Percentiles rank a stretch among this genome's conserved stretches.
phyloP scores from a whole-genome alignment of 2,888 invertebrate species.

The Nesidiocoris tenuis region DNA sequence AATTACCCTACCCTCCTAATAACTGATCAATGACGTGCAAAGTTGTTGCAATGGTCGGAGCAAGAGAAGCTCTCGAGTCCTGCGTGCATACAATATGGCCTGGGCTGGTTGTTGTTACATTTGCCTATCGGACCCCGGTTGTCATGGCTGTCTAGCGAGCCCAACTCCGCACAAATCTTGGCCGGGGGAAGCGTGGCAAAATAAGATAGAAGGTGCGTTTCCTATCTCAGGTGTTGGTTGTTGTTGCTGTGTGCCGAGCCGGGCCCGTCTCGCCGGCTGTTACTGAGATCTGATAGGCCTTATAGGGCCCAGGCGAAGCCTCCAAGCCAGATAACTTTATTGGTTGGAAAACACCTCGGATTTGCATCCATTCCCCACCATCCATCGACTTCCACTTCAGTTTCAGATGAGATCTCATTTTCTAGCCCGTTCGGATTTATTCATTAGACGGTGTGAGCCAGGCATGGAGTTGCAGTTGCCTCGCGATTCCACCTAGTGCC shows the following conservation, averaged over 20 bases:
- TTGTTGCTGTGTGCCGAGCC: not conserved
- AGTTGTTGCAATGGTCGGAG: not conserved
- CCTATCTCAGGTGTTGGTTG: not conserved
- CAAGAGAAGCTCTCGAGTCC: not conserved
- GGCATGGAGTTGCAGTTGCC: no score
- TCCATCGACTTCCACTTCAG: not conserved
- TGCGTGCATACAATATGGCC: not conserved
- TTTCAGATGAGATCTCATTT: conserved; percentile 34
- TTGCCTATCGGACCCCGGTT: not conserved
- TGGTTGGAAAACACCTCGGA: conserved; percentile 28
- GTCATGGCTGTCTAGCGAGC: not conserved
- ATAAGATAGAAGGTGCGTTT: not conserved
- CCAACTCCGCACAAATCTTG: not conserved
- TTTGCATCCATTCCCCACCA: conserved; percentile 24
- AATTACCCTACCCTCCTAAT: not conserved
- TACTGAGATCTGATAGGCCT: conserved; percentile 25
- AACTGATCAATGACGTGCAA: not conserved
- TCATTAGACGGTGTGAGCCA: conserved; percentile 37
- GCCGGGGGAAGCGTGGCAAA: not conserved
- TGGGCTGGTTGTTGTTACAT: not conserved
- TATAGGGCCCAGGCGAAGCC: conserved; percentile 16
- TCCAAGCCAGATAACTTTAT: conserved; percentile 31
- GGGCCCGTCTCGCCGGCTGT: not conserved
- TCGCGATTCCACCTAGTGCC: no score
- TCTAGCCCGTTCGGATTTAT: conserved; percentile 34